Evolutionary conservation across 2,797 vertebrate genomes (phyloP).

Genomic region (Heterohyrax brucei): DNA sequence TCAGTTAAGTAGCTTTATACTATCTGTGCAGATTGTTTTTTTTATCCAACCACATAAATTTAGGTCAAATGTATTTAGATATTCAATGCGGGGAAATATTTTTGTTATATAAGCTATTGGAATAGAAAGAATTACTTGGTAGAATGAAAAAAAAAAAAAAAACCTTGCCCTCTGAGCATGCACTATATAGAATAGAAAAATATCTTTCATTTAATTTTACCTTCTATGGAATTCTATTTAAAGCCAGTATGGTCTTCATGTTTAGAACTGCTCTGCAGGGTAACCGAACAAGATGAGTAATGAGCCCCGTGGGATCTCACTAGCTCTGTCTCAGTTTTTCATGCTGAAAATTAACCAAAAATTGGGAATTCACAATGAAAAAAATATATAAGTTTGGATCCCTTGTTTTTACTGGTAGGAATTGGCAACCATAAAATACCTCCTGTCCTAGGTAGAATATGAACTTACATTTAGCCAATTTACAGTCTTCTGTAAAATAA

Average conservation of each 20-base stretch:
- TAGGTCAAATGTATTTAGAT: background rate
- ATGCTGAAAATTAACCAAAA: conserved; percentile 66
- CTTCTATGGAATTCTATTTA: conserved; percentile 66
- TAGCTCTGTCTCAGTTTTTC: conserved; percentile 38
- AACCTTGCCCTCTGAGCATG: background rate
- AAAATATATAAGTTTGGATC: background rate
- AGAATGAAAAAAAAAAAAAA: background rate
- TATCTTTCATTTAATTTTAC: background rate
- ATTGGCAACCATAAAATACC: background rate
- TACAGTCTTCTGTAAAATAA: background rate
- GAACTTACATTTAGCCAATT: background rate
- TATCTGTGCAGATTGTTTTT: fast-evolving
- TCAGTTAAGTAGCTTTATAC: background rate
- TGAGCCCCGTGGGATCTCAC: conserved; percentile 40
- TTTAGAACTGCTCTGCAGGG: background rate
- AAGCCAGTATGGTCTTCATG: conserved; percentile 23
- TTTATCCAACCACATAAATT: background rate
- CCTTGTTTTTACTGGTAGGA: background rate
- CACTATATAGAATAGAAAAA: background rate
- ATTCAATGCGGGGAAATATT: background rate
- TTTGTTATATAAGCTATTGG: background rate
- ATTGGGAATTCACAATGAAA: conserved; percentile 46
- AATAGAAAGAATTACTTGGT: background rate
- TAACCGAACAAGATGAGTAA: conserved; percentile 55
- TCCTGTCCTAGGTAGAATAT: background rate